Percentiles rank a stretch among this genome's conserved stretches.
Evolutionary conservation across 2,888 invertebrate species (phyloP).

Genomic region (Drosophila cracens): DNA sequence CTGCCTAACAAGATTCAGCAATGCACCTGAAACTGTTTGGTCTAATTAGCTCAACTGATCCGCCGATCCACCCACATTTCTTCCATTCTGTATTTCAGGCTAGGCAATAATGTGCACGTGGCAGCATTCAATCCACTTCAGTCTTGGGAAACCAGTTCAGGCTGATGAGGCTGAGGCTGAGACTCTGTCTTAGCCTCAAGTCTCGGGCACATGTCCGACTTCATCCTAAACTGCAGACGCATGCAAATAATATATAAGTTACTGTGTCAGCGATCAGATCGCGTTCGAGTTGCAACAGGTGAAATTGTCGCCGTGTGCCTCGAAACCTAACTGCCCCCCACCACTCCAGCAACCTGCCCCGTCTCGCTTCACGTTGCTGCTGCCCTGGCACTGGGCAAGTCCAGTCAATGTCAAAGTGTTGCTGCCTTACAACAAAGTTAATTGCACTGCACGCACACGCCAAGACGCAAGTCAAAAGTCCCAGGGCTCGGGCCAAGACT

Average conservation of each 20-base stretch:
- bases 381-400: slow-evolving; percentile 26
- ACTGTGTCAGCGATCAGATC: slow-evolving; percentile 79
- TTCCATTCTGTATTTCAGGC: neutral
- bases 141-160: slow-evolving; percentile 23
- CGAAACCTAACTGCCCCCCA: slow-evolving; percentile 23
- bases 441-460: slow-evolving; percentile 80
- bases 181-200: neutral
- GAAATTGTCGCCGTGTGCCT: slow-evolving; percentile 81
- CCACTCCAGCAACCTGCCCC: neutral
- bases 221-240: slow-evolving; percentile 30
- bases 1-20: slow-evolving; percentile 4
- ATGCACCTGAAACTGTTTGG: slow-evolving; percentile 30
- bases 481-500: slow-evolving; percentile 36
- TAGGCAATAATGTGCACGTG: slow-evolving; percentile 24
- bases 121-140: slow-evolving; percentile 6
- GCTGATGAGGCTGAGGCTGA: neutral
- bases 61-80: slow-evolving; percentile 29
- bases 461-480: slow-evolving; percentile 44
- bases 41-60: slow-evolving; percentile 26
- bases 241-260: slow-evolving; percentile 83
- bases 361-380: neutral
- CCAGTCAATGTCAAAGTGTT: slow-evolving; percentile 76
- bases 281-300: slow-evolving; percentile 72
- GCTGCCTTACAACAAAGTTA: slow-evolving; percentile 78
- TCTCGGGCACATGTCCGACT: slow-evolving; percentile 2